A percentile compares a stretch with the other conserved stretches of the same genome.
These are phyloP conservation scores for Ceramica pisi DNA, from an alignment of 2,888 invertebrate species.

Conservation along the genomic window DNA sequence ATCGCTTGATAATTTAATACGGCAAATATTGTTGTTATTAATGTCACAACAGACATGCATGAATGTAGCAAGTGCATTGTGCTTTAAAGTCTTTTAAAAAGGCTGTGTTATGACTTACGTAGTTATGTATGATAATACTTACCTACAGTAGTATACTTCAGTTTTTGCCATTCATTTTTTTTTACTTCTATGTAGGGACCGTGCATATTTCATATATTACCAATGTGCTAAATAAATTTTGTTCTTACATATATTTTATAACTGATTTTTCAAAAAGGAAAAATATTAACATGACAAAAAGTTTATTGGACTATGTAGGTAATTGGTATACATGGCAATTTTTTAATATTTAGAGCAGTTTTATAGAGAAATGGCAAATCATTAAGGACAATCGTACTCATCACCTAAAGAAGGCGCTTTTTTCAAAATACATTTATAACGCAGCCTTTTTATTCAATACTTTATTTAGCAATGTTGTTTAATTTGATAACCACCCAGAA, in stretches of 20 bases:
- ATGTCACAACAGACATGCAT: constrained; percentile 57
- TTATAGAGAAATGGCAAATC: not conserved
- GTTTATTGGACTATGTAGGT: not conserved
- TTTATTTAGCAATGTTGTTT: constrained; percentile 42
- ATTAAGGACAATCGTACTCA: constrained; percentile 5
- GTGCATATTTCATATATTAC: too few relatives aligned
- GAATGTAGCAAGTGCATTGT: constrained; percentile 59
- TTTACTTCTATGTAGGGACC: too few relatives aligned
- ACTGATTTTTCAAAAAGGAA: not conserved
- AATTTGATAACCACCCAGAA: constrained; percentile 47
- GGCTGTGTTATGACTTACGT: constrained; percentile 66
- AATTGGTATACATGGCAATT: too few relatives aligned
- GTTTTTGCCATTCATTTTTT: too few relatives aligned
- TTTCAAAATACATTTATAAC: constrained; percentile 46
- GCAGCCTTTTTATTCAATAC: constrained; percentile 64
- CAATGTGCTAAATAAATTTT: too few relatives aligned
- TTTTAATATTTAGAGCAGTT: not conserved
- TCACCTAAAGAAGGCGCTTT: constrained; percentile 4
- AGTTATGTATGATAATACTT: constrained; percentile 10
- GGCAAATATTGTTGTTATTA: constrained; percentile 49
- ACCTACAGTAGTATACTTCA: not conserved
- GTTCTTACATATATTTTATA: not conserved
- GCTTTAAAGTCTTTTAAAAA: constrained; percentile 55
- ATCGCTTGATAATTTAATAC: constrained; percentile 56
- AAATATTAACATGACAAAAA: not conserved